These are phyloP conservation scores for Automeris io DNA, from an alignment of 2,888 invertebrate species.

Conservation along the genomic window DNA sequence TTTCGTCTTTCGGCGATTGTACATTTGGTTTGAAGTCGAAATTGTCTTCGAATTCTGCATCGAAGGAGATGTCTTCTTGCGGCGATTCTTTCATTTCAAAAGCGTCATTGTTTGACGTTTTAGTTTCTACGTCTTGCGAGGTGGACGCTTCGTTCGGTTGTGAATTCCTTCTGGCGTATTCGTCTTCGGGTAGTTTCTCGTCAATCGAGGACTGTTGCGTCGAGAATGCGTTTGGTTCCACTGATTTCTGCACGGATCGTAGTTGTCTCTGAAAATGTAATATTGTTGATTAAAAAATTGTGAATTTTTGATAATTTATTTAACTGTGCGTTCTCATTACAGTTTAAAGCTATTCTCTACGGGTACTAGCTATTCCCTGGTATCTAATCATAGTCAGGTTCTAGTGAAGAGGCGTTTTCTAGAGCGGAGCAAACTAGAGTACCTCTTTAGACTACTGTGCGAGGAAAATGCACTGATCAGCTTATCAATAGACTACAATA, in stretches of 20 bases:
- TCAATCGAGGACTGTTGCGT: constrained; percentile 53
- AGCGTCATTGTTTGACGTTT: constrained; percentile 27
- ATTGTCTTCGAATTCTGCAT: constrained; percentile 27
- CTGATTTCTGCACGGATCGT: constrained; percentile 78
- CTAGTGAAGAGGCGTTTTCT: too few relatives aligned
- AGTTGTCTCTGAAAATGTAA: constrained; percentile 77
- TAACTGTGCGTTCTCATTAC: not conserved
- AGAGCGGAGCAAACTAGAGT: too few relatives aligned
- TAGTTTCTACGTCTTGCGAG: constrained; percentile 27
- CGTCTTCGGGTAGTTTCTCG: constrained; percentile 54
- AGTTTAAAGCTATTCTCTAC: too few relatives aligned
- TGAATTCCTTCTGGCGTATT: constrained; percentile 28
- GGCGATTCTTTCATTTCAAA: constrained; percentile 33
- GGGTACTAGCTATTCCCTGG: too few relatives aligned
- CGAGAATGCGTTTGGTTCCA: constrained; percentile 58
- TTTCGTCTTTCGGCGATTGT: constrained; percentile 33
- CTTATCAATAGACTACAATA: too few relatives aligned
- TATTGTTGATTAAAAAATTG: not conserved
- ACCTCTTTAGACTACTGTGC: too few relatives aligned
- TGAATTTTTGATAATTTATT: not conserved
- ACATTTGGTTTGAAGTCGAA: constrained; percentile 42
- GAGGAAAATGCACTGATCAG: too few relatives aligned
- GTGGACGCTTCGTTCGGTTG: constrained; percentile 22
- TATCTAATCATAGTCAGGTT: too few relatives aligned
- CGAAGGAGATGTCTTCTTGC: constrained; percentile 9